These are phyloP conservation scores for Spodoptera exigua DNA, from an alignment of 2,888 invertebrate species.

Conservation along the genomic window DNA sequence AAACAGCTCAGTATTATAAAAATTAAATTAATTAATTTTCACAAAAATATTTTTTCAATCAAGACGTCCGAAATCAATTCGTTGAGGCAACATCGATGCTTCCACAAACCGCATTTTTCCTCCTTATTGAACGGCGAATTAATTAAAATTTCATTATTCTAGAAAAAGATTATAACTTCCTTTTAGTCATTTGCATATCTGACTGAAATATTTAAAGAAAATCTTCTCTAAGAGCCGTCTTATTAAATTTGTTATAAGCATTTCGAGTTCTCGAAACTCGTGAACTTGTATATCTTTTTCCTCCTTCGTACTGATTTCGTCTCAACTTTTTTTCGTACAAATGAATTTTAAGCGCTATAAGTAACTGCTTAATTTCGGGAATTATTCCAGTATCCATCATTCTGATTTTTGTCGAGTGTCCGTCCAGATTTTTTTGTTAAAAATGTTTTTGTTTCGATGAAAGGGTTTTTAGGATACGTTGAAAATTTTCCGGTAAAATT, in stretches of 20 bases:
- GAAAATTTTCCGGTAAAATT: not conserved
- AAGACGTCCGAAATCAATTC: conserved; percentile 49
- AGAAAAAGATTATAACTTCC: conserved; percentile 80
- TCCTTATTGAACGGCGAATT: conserved; percentile 72
- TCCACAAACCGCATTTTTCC: conserved; percentile 59
- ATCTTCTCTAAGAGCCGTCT: conserved; percentile 75
- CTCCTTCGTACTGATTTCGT: conserved; percentile 62
- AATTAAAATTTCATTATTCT: conserved; percentile 82
- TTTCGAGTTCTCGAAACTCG: conserved; percentile 65
- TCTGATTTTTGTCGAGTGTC: conserved; percentile 31
- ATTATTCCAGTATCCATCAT: conserved; percentile 60
- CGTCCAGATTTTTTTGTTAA: conserved; percentile 14
- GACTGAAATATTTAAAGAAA: conserved; percentile 79
- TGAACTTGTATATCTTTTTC: conserved; percentile 74
- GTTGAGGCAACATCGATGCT: conserved; percentile 53
- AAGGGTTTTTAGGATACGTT: not conserved
- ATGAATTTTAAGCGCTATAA: conserved; percentile 74
- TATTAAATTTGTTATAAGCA: conserved; percentile 82
- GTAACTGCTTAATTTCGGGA: conserved; percentile 66
- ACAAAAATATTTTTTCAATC: conserved; percentile 20
- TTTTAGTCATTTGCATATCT: conserved; percentile 81
- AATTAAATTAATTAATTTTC: conserved; percentile 28
- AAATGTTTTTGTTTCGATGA: conserved; percentile 9
- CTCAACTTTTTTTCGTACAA: conserved; percentile 67
- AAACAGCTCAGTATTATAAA: too few relatives aligned